Conservation (phyloP, 1,140 invertebrate genomes). For the Zaprionus gabonicus region DNA sequence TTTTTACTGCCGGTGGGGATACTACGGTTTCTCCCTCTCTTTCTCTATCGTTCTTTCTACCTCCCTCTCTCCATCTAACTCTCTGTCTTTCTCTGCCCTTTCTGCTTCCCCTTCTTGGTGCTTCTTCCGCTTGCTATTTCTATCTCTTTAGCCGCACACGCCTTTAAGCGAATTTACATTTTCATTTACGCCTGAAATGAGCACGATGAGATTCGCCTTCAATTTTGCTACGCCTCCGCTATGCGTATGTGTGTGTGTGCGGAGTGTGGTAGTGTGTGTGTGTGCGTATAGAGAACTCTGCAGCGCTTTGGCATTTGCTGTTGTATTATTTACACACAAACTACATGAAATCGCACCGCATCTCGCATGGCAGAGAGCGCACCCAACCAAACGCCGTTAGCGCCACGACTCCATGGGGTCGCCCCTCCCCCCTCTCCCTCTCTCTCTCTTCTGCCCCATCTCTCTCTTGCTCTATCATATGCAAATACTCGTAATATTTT, state of each 20-base stretch:
- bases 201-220: slow-evolving; percentile 62
- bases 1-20: slow-evolving; percentile 13
- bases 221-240: slow-evolving; percentile 14
- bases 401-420: slow-evolving; percentile 36
- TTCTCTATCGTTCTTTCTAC: too few species aligned
- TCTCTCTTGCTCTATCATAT: slow-evolving; percentile 64
- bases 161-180: slow-evolving; percentile 76
- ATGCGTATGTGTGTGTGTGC: slow-evolving; percentile 26
- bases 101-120: not conserved
- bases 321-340: slow-evolving; percentile 68
- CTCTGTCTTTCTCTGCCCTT: not conserved
- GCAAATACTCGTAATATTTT: slow-evolving; percentile 82
- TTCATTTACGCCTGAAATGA: slow-evolving; percentile 76
- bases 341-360: slow-evolving; percentile 40
- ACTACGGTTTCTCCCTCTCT: not conserved
- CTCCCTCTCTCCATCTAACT: not conserved
- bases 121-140: not conserved
- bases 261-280: not conserved
- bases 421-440: not conserved
- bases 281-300: slow-evolving; percentile 25
- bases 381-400: slow-evolving; percentile 40
- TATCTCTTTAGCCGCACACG: slow-evolving; percentile 37
- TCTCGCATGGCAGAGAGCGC: not conserved
- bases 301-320: slow-evolving; percentile 43
- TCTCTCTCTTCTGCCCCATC: not conserved